Conservation (phyloP, 1,140 invertebrate genomes). For the Trichonephila clavipes region DNA sequence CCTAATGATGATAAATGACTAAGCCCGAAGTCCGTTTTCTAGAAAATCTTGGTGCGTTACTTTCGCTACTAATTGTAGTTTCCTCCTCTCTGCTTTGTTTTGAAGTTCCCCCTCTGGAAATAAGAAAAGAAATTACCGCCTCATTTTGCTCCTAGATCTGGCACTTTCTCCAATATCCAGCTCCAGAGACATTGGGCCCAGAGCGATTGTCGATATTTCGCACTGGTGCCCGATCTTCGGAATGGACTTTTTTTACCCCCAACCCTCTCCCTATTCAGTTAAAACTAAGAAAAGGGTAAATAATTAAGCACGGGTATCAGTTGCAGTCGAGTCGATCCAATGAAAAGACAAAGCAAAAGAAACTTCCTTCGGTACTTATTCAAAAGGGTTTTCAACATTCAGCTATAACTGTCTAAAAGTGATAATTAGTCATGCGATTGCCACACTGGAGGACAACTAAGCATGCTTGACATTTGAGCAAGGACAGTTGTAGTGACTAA, state of each 20-base stretch:
- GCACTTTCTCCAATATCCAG: constrained; percentile 75
- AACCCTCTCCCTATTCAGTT: constrained; percentile 48
- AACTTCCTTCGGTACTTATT: background rate
- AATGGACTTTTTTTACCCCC: constrained; percentile 56
- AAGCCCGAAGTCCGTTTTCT: constrained; percentile 59
- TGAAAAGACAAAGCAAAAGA: constrained; percentile 8
- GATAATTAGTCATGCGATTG: background rate
- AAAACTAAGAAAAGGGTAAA: constrained; percentile 68
- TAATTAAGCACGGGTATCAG: constrained; percentile 71
- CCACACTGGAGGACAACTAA: background rate
- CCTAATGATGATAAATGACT: constrained; percentile 76
- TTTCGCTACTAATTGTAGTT: constrained; percentile 74
- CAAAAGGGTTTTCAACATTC: background rate
- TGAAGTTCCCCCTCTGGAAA: constrained; percentile 50
- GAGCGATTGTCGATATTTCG: constrained; percentile 67
- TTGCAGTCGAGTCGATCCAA: constrained; percentile 27
- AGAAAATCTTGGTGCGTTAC: constrained; percentile 70
- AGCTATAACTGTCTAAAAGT: background rate
- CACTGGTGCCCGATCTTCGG: background rate
- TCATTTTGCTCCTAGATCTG: constrained; percentile 72
- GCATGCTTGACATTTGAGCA: background rate
- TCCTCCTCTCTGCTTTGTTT: constrained; percentile 64
- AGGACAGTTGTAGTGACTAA: too few species aligned
- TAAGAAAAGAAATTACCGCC: constrained; percentile 71
- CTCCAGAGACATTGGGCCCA: constrained; percentile 56